These are phyloP conservation scores for Formicarius rufipectus DNA, from an alignment of 2,113 vertebrate species.

Conservation along the genomic window DNA sequence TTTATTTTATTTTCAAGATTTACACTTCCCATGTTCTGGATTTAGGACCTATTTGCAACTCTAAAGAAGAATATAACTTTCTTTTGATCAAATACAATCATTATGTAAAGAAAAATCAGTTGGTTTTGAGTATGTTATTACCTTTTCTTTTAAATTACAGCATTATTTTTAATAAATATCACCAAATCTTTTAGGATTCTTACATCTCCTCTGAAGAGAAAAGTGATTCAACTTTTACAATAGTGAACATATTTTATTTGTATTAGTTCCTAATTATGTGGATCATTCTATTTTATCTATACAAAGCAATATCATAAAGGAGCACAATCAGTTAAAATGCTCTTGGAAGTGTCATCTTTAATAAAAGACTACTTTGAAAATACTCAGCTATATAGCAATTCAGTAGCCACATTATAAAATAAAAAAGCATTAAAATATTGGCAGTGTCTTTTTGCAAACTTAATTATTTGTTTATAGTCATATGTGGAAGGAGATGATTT, in stretches of 20 bases:
- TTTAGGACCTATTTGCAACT: not conserved
- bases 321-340: conserved; percentile 29
- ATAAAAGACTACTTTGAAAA: conserved; percentile 42
- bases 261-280: conserved; percentile 18
- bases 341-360: conserved; percentile 20
- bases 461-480: conserved; percentile 41
- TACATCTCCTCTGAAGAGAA: conserved; percentile 57
- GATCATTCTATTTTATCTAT: conserved; percentile 61
- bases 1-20: not conserved
- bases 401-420: conserved; percentile 10
- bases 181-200: conserved; percentile 26
- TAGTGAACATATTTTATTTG: conserved; percentile 26
- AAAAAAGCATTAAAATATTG: not conserved
- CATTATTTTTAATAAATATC: conserved; percentile 39
- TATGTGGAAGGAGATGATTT: not conserved
- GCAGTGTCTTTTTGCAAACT: conserved; percentile 10
- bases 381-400: conserved; percentile 21
- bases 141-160: not conserved
- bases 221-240: conserved; percentile 54
- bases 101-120: not conserved
- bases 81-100: not conserved
- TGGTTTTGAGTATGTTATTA: conserved; percentile 4
- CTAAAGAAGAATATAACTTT: not conserved
- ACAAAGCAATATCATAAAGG: conserved; percentile 46
- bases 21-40: not conserved